phyloP scores from a whole-genome alignment of 1,140 invertebrate species.

The Zeugodacus cucurbitae region DNA sequence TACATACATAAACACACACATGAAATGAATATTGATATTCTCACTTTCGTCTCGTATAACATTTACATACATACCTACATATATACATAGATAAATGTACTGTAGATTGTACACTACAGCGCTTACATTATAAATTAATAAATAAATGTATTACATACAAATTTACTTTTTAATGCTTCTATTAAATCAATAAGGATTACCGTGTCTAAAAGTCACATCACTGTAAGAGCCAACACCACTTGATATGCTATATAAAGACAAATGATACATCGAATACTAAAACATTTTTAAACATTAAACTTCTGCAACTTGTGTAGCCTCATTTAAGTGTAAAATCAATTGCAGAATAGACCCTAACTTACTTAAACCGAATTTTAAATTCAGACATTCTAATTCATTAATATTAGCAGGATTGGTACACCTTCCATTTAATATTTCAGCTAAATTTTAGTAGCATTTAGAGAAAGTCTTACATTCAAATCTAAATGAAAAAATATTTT shows the following conservation, averaged over 20 bases:
- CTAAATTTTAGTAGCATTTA: too few species aligned
- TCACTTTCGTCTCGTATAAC: neutral
- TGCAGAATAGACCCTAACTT: neutral
- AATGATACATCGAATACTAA: neutral
- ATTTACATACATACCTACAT: neutral
- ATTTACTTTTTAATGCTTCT: constrained; percentile 8
- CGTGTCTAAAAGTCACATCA: constrained; percentile 19
- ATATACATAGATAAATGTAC: neutral
- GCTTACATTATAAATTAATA: neutral
- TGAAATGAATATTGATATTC: neutral
- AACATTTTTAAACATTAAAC: neutral
- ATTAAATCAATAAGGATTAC: neutral
- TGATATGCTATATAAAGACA: constrained; percentile 2
- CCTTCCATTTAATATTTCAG: too few species aligned
- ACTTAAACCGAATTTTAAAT: neutral
- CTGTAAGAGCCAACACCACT: constrained; percentile 31
- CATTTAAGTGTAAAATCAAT: neutral
- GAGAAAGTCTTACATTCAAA: too few species aligned
- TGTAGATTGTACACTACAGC: constrained; percentile 9
- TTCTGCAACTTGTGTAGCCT: neutral
- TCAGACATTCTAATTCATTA: neutral
- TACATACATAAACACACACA: neutral
- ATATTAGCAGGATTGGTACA: too few species aligned
- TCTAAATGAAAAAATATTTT: too few species aligned
- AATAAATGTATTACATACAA: constrained; percentile 23